Evolutionary conservation across 2,888 invertebrate genomes (phyloP).

Genomic region (Oxycera nigricornis): DNA sequence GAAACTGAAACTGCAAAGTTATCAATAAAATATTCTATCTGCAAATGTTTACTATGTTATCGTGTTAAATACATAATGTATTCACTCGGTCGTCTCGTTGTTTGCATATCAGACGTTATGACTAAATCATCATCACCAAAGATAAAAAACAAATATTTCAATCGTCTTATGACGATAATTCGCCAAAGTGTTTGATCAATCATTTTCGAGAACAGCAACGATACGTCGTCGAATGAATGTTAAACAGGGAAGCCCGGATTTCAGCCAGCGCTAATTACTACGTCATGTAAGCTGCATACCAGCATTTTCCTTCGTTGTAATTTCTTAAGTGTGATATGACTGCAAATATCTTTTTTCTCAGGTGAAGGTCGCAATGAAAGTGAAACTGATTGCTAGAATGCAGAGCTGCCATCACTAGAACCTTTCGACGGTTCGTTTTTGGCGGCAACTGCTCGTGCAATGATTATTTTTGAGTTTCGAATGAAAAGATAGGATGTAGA

Average conservation of each 20-base stretch:
- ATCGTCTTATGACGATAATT: too few relatives aligned
- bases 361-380: neutral
- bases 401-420: neutral
- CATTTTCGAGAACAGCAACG: neutral
- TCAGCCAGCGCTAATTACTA: neutral
- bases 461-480: too few relatives aligned
- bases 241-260: conserved; percentile 4
- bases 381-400: neutral
- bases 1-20: too few relatives aligned
- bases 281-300: neutral
- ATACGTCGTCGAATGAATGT: neutral
- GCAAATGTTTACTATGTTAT: too few relatives aligned
- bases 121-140: too few relatives aligned
- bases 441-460: neutral
- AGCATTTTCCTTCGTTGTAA: neutral
- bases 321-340: neutral
- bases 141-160: too few relatives aligned
- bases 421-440: neutral
- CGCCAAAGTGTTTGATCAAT: neutral
- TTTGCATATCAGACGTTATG: too few relatives aligned
- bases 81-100: too few relatives aligned
- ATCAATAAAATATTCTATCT: too few relatives aligned
- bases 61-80: too few relatives aligned
- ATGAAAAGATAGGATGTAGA: too few relatives aligned
- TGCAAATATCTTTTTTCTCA: neutral